Percentiles rank a stretch among this genome's conserved stretches.
Evolutionary conservation across 2,888 invertebrate species (phyloP).

Genomic region (Alloplasta piceator): DNA sequence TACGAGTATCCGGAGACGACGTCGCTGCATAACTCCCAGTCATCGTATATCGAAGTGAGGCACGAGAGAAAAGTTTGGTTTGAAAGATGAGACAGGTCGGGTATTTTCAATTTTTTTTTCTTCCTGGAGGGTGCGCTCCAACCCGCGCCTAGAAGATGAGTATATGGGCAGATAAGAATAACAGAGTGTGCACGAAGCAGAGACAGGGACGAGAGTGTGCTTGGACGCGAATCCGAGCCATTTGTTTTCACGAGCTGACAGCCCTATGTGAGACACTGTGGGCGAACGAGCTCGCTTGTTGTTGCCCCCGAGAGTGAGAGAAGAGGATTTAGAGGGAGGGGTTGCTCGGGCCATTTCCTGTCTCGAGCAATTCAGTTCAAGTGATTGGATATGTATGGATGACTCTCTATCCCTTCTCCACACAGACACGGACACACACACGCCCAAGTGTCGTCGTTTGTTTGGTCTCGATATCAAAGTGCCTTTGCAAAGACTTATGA

Average conservation of each 20-base stretch:
- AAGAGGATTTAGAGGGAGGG: conserved; percentile 34
- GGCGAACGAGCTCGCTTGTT: conserved; percentile 22
- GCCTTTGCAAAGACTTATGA: conserved; percentile 17
- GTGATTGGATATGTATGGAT: conserved; percentile 77
- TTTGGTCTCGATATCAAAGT: conserved; percentile 64
- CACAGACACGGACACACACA: neutral
- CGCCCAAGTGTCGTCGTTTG: conserved; percentile 35
- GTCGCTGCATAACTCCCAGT: conserved; percentile 15
- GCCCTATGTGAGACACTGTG: conserved; percentile 35
- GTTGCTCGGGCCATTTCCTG: conserved; percentile 75
- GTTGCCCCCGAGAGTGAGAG: conserved; percentile 13
- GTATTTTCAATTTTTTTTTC: neutral
- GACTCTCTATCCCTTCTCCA: neutral
- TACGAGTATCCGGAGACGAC: neutral
- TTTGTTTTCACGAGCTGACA: conserved; percentile 72
- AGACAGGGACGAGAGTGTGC: conserved; percentile 47
- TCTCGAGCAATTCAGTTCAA: conserved; percentile 77
- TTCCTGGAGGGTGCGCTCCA: conserved; percentile 46
- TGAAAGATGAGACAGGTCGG: conserved; percentile 43
- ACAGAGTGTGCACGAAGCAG: conserved; percentile 17
- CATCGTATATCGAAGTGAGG: conserved; percentile 22
- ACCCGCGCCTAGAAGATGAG: conserved; percentile 6
- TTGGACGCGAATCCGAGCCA: conserved; percentile 69
- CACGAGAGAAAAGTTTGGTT: neutral
- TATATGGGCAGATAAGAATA: conserved; percentile 2